Conservation (phyloP, 2,888 invertebrate species). For the Archaeoteleia sp. region DNA sequence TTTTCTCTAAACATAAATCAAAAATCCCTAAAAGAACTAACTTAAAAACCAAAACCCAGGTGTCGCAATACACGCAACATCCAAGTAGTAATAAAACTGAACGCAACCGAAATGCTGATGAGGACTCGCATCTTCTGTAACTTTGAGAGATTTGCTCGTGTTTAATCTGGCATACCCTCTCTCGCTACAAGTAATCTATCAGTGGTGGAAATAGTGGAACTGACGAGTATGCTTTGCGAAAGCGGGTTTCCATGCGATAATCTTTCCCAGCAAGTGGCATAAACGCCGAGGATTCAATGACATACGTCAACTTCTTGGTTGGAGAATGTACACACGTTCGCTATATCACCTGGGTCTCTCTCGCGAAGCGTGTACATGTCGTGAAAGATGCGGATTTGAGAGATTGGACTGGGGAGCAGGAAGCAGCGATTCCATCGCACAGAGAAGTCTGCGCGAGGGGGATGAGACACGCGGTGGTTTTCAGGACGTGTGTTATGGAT, state of each 20-base stretch:
- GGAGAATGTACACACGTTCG: slow-evolving; percentile 14
- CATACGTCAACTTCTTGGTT: slow-evolving; percentile 37
- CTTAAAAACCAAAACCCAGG: too few relatives aligned
- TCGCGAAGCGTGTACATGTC: slow-evolving; percentile 63
- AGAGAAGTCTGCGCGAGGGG: slow-evolving; percentile 8
- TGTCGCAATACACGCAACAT: too few relatives aligned
- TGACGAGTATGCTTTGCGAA: slow-evolving; percentile 46
- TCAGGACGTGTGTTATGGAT: slow-evolving; percentile 51
- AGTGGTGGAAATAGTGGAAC: slow-evolving; percentile 25
- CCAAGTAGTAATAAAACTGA: too few relatives aligned
- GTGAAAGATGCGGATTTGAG: slow-evolving; percentile 65
- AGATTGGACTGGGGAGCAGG: slow-evolving; percentile 49
- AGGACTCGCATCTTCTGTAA: too few relatives aligned
- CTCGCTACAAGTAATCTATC: slow-evolving; percentile 38
- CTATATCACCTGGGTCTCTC: slow-evolving; percentile 55
- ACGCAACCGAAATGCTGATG: too few relatives aligned
- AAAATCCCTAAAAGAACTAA: too few relatives aligned
- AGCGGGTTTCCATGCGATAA: slow-evolving; percentile 40
- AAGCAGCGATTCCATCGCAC: slow-evolving; percentile 7
- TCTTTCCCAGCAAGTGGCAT: slow-evolving; percentile 41
- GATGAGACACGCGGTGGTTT: slow-evolving; percentile 9
- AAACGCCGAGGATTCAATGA: slow-evolving; percentile 42
- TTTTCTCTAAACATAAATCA: too few relatives aligned
- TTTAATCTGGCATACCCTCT: too few relatives aligned
- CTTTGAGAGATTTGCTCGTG: too few relatives aligned